Evolutionary conservation across 1,140 invertebrate genomes (phyloP).

Genomic region (Euura lappo): DNA sequence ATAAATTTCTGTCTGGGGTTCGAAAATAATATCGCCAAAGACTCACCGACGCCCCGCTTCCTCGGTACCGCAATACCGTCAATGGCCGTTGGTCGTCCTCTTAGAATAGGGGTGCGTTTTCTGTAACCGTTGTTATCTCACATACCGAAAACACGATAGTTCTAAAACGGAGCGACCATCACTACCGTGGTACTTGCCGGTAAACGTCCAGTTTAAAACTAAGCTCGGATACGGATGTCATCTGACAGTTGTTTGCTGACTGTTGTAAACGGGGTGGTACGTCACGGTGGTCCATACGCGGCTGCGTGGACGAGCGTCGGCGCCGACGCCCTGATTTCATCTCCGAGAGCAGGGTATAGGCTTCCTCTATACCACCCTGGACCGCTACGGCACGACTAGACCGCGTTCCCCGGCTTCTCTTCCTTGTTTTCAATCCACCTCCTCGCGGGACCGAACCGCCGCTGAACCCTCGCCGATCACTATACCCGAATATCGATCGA

Average conservation of each 20-base stretch:
- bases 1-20: too few relatives aligned
- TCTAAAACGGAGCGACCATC: not conserved
- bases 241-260: conserved; percentile 1
- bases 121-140: not conserved
- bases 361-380: too few relatives aligned
- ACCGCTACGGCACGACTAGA: conserved; percentile 10
- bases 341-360: not conserved
- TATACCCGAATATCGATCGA: conserved; percentile 15
- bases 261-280: not conserved
- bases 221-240: not conserved
- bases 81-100: not conserved
- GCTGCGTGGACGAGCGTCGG: conserved; percentile 32
- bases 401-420: too few relatives aligned
- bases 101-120: not conserved
- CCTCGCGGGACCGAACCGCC: not conserved
- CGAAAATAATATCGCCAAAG: too few relatives aligned
- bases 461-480: conserved; percentile 10
- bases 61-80: not conserved
- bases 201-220: not conserved
- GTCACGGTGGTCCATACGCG: conserved; percentile 34
- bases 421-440: conserved; percentile 21
- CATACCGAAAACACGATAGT: not conserved
- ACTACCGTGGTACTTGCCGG: not conserved
- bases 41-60: too few relatives aligned
- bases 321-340: conserved; percentile 36